Evolutionary conservation across 2,113 vertebrate species (phyloP), one percentile per base, ranked within the genome.

Genomic region (Eretmochelys imbricata): DNA sequence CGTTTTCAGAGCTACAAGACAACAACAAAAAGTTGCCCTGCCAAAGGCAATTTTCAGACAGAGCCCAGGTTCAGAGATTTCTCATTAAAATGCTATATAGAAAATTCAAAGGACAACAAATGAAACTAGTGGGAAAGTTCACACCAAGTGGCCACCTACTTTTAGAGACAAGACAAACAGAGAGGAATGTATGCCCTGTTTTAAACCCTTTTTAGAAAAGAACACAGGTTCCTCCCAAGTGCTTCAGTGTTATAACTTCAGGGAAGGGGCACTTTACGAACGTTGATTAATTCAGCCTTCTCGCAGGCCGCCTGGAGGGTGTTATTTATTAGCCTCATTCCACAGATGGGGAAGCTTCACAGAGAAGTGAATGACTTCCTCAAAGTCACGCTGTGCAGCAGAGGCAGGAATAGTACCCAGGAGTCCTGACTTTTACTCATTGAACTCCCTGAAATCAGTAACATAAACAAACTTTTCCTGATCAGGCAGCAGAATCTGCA

Each of bases 341-440:
- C 84, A 42, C 51, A 80, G 81, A 83, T 4, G 75, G 0, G 2
- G 65, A 55, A 85, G 59, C 55, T 81, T 55, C 1, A 6, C 62
- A 88, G 89, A 81, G 86, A 55, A 86, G 84, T 51, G 35, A 65
- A 51, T 4, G 82, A 72, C 91, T 85, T 94, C 76, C 93, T 94
- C 88, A 55, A 88, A 79, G 85, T 82, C 35, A 38, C 2, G 53
- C 2, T 6, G 16, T 31, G 87, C 72, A 51, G 50, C 78, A 38
- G 57, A 93, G 42, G 20, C 62, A 87, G 84, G 81, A 53, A 80
- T 3, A 29, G 84, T 89, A 89, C 54, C 10, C 83, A 59, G 6
- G 49, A 53, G 4, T 54, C 24, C 49, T 59, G 55, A 11, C 8
- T 85, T 95, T 94, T 65, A 87, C 83, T 49, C 4, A 78, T 78